A percentile compares a stretch with the other conserved stretches of the same genome.
Conservation (phyloP, 2,888 invertebrate genomes). For the Leptopterna dolabrata region DNA sequence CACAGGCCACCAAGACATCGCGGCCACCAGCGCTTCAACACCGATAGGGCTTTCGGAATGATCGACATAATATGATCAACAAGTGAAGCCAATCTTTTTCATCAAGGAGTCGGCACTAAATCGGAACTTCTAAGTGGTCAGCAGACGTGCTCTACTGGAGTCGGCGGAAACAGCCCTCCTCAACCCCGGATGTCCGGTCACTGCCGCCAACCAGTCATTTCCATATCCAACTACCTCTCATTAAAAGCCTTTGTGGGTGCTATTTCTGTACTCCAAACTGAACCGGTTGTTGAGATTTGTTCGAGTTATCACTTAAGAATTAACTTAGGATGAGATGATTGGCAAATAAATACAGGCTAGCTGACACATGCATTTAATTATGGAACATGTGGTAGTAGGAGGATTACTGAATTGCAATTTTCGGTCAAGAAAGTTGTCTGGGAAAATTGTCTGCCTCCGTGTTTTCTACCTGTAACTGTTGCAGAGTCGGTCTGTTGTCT, state of each 20-base stretch:
- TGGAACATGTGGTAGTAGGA: too few species aligned
- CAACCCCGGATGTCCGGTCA: constrained; percentile 49
- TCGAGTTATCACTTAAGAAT: neutral
- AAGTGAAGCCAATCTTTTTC: neutral
- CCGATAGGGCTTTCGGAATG: neutral
- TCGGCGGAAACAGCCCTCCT: constrained; percentile 49
- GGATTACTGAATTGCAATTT: too few species aligned
- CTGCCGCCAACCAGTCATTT: constrained; percentile 49
- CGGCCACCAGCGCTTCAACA: too few species aligned
- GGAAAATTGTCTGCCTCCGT: too few species aligned
- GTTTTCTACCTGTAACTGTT: too few species aligned
- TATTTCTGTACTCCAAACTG: neutral
- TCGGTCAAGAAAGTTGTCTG: too few species aligned
- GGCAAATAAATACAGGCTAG: too few species aligned
- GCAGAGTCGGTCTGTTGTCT: too few species aligned
- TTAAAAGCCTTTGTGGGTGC: constrained; percentile 40
- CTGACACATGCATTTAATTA: too few species aligned
- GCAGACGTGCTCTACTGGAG: constrained; percentile 51
- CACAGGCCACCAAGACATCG: too few species aligned
- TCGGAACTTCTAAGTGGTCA: neutral
- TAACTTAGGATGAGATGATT: too few species aligned
- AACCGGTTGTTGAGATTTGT: neutral
- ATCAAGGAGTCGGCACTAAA: neutral
- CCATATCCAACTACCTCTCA: constrained; percentile 52
- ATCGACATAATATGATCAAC: neutral